These are phyloP conservation scores for Chondrilla cf. caribensis DNA, from an alignment of 37 sponge, comb jelly and placozoan genomes.

Conservation along the genomic window DNA sequence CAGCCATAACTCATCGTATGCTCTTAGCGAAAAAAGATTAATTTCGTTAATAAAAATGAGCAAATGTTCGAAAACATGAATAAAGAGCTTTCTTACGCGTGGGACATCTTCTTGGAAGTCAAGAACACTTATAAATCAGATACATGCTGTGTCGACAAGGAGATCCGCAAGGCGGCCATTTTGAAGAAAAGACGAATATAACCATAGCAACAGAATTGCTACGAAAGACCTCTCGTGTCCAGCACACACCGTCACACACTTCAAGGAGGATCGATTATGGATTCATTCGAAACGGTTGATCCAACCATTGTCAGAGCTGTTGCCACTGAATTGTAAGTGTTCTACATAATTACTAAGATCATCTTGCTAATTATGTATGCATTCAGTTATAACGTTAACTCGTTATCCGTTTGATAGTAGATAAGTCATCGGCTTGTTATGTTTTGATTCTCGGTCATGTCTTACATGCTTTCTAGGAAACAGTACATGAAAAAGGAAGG, in stretches of 20 bases:
- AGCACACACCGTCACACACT: no score
- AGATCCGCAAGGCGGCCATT: neutral
- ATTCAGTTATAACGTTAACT: no score
- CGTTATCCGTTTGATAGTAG: no score
- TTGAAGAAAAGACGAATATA: neutral
- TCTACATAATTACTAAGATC: neutral
- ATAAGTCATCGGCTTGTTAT: no score
- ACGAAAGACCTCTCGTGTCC: no score
- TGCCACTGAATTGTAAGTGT: constrained; percentile 14
- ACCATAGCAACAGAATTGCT: no score
- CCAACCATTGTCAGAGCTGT: neutral
- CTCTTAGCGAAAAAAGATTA: constrained; percentile 19
- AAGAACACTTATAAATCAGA: neutral
- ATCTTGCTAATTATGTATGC: neutral
- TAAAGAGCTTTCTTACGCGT: neutral
- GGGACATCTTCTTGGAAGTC: neutral
- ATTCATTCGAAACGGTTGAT: neutral
- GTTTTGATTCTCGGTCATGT: neutral
- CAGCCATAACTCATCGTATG: constrained; percentile 89
- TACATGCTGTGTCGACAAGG: neutral
- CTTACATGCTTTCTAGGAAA: neutral
- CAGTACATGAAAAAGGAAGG: neutral
- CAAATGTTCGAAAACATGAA: no score
- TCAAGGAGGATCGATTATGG: neutral
- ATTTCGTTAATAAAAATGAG: no score